phyloP scores from a whole-genome alignment of 2,888 invertebrate species.

The Lacanobia oleracea region DNA sequence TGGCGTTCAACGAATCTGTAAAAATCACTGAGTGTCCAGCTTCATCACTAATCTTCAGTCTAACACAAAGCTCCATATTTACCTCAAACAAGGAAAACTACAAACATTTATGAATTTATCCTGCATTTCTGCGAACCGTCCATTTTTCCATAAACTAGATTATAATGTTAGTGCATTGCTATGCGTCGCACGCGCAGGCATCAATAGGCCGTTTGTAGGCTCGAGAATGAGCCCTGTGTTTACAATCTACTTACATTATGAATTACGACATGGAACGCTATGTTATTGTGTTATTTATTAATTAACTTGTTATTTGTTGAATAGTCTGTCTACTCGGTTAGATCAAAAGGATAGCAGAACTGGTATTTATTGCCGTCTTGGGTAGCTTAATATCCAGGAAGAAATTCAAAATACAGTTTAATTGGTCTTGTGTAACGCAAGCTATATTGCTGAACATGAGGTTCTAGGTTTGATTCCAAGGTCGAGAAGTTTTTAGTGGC shows the following conservation, averaged over 20 bases:
- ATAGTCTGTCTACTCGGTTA: neutral
- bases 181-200: conserved; percentile 53
- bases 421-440: too few species aligned
- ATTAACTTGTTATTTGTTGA: conserved; percentile 35
- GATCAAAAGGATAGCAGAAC: neutral
- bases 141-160: conserved; percentile 57
- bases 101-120: conserved; percentile 37
- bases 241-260: conserved; percentile 38
- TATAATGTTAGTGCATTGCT: conserved; percentile 32
- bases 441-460: neutral
- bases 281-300: conserved; percentile 38
- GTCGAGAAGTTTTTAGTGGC: too few species aligned
- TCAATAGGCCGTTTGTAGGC: conserved; percentile 52
- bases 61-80: neutral
- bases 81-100: conserved; percentile 59
- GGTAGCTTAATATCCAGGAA: neutral
- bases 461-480: too few species aligned
- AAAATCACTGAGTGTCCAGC: too few species aligned
- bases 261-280: conserved; percentile 38
- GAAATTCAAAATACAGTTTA: too few species aligned
- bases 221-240: conserved; percentile 42
- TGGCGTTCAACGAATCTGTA: too few species aligned
- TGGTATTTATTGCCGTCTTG: neutral
- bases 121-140: conserved; percentile 55
- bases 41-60: too few species aligned